Percentiles rank a stretch among this genome's conserved stretches.
These are phyloP conservation scores for Hypomesus transpacificus DNA, from an alignment of 2,113 vertebrate species.

Conservation along the genomic window DNA sequence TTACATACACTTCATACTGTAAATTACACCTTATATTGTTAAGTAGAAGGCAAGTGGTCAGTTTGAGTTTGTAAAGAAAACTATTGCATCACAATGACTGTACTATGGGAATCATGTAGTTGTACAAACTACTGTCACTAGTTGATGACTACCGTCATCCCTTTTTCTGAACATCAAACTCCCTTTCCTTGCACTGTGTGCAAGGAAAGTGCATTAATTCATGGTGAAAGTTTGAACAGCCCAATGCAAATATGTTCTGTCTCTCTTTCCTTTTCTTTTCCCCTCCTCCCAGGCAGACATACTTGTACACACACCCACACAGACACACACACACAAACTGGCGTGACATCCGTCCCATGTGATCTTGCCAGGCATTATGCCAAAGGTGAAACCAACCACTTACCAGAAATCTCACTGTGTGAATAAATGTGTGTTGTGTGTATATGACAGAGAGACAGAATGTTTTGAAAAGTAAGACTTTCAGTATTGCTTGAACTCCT, in stretches of 20 bases:
- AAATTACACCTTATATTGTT: too few species aligned
- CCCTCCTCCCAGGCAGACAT: conserved; percentile 45
- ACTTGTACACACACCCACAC: conserved; percentile 39
- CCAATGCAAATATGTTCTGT: conserved; percentile 53
- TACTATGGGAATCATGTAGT: too few species aligned
- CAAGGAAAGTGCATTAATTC: conserved; percentile 63
- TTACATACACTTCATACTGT: too few species aligned
- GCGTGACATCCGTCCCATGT: conserved; percentile 73
- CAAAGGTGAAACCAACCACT: conserved; percentile 76
- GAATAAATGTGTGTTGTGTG: neutral
- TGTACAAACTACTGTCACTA: too few species aligned
- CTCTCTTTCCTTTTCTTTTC: conserved; percentile 25
- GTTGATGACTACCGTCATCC: too few species aligned
- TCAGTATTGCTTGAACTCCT: conserved; percentile 55
- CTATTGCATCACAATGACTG: too few species aligned
- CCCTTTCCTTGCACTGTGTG: conserved; percentile 42
- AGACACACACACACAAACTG: conserved; percentile 44
- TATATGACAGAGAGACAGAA: conserved; percentile 27
- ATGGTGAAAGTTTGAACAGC: conserved; percentile 66
- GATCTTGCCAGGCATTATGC: conserved; percentile 76
- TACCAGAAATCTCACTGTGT: conserved; percentile 72
- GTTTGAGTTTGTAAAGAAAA: too few species aligned
- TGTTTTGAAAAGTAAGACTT: conserved; percentile 13
- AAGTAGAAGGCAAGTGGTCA: too few species aligned
- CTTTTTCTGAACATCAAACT: neutral